These are phyloP conservation scores for Rhingia campestris DNA, from an alignment of 2,888 invertebrate genomes.

Conservation along the genomic window DNA sequence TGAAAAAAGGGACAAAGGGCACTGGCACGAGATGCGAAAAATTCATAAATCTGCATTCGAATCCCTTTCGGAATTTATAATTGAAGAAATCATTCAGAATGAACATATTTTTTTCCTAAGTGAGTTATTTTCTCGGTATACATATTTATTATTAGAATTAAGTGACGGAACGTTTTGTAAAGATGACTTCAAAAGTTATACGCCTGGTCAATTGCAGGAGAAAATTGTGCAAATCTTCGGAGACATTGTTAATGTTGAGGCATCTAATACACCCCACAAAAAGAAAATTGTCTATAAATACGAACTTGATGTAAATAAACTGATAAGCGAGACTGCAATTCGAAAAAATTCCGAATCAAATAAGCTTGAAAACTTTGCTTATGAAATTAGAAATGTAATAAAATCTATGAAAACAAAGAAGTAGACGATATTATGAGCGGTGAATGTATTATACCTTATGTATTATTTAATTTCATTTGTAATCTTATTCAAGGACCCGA, in stretches of 20 bases:
- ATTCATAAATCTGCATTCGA: conserved; percentile 40
- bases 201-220: conserved; percentile 20
- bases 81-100: too few relatives aligned
- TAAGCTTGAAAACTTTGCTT: conserved; percentile 18
- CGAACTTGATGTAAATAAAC: conserved; percentile 30
- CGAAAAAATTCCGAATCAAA: conserved; percentile 23
- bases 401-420: conserved; percentile 27
- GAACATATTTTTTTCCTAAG: too few relatives aligned
- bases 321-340: conserved; percentile 21
- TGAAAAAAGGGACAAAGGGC: background rate
- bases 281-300: conserved; percentile 38
- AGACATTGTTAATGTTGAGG: conserved; percentile 4
- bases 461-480: conserved; percentile 24
- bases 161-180: conserved; percentile 17
- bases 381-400: conserved; percentile 16
- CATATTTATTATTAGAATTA: conserved; percentile 18
- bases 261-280: conserved; percentile 26
- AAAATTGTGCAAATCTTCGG: conserved; percentile 29
- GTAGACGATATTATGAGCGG: conserved; percentile 26
- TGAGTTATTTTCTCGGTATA: conserved; percentile 30
- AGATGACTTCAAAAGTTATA: conserved; percentile 39
- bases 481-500: conserved; percentile 36
- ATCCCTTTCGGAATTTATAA: conserved; percentile 30
- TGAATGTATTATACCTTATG: conserved; percentile 34
- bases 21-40: conserved; percentile 34